These are phyloP conservation scores for Mergus octosetaceus DNA, from an alignment of 2,797 vertebrate genomes.

Conservation along the genomic window DNA sequence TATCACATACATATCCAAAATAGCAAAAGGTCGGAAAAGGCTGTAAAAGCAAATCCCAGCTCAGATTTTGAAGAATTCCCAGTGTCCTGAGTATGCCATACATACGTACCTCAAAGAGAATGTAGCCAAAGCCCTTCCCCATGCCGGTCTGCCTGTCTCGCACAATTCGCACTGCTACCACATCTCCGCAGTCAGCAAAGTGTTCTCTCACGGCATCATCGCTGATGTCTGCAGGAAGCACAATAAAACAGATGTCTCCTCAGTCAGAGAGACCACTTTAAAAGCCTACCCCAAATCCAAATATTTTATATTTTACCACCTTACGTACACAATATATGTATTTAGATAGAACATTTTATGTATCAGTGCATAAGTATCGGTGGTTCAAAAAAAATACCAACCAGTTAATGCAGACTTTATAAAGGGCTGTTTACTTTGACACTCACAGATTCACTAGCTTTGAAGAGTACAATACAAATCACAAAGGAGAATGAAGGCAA, in stretches of 20 bases:
- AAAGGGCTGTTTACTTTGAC: neutral
- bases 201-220: slow-evolving; percentile 83
- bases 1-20: fast-evolving
- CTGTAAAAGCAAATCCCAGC: neutral
- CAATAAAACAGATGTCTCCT: neutral
- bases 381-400: neutral
- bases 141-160: slow-evolving; percentile 86
- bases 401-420: neutral
- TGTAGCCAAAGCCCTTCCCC: slow-evolving; percentile 93
- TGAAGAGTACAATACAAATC: neutral
- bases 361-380: neutral
- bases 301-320: neutral
- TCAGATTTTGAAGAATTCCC: neutral
- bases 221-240: slow-evolving; percentile 78
- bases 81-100: fast-evolving
- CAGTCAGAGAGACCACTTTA: neutral
- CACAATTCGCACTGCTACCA: slow-evolving; percentile 87
- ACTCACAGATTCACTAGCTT: neutral
- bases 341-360: neutral
- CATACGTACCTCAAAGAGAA: slow-evolving; percentile 88
- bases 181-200: slow-evolving; percentile 84
- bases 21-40: neutral
- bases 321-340: neutral
- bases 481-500: neutral
- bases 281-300: neutral